These are phyloP conservation scores for Helicorthomorpha holstii DNA, from an alignment of 1,140 invertebrate species.

Conservation along the genomic window DNA sequence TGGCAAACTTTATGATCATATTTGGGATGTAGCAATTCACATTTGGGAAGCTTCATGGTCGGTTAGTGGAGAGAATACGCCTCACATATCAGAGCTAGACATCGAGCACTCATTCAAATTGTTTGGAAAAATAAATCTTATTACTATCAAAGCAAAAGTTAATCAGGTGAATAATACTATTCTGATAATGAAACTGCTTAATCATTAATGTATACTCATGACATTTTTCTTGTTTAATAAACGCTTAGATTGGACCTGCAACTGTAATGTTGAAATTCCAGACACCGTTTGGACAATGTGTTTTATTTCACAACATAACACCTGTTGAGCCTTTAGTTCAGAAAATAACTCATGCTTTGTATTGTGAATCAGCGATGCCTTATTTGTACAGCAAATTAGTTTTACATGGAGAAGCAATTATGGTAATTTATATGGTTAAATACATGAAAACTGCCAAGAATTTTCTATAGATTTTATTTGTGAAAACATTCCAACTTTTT, in stretches of 20 bases:
- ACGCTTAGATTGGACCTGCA: slow-evolving; percentile 51
- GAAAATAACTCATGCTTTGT: slow-evolving; percentile 57
- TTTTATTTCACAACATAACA: slow-evolving; percentile 38
- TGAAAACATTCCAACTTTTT: no score
- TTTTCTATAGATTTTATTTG: no score
- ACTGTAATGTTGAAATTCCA: slow-evolving; percentile 46
- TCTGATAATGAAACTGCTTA: no score
- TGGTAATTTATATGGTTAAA: slow-evolving; percentile 50
- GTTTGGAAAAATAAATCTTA: slow-evolving; percentile 32
- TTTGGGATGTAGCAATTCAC: slow-evolving; percentile 25
- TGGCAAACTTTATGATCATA: slow-evolving; percentile 15
- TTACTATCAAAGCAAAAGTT: slow-evolving; percentile 36
- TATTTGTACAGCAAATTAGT: slow-evolving; percentile 46
- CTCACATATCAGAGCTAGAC: slow-evolving; percentile 39
- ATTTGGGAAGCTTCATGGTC: slow-evolving; percentile 28
- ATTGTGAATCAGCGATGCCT: slow-evolving; percentile 34
- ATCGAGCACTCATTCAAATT: slow-evolving; percentile 38
- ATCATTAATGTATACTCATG: background rate
- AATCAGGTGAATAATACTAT: slow-evolving; percentile 40
- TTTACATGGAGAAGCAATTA: slow-evolving; percentile 49
- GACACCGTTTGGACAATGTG: slow-evolving; percentile 22
- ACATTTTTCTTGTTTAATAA: background rate
- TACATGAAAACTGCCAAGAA: no score
- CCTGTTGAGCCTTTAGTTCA: slow-evolving; percentile 62
- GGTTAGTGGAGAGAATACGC: slow-evolving; percentile 19